A percentile compares a stretch with the other conserved stretches of the same genome.
phyloP scores from a whole-genome alignment of 2,888 invertebrate genomes.

The Athalia circularis region DNA sequence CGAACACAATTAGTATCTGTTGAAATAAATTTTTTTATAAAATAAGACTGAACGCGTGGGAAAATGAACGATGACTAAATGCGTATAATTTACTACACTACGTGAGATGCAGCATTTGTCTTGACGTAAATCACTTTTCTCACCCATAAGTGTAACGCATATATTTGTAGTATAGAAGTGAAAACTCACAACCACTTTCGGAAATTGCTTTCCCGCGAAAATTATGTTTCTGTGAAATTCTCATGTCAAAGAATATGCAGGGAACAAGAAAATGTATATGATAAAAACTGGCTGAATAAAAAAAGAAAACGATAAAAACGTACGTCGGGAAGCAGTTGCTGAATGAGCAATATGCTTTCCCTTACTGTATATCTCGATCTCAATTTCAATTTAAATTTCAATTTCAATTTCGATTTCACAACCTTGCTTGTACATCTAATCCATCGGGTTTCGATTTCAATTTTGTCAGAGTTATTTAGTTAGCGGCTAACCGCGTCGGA shows the following conservation, averaged over 20 bases:
- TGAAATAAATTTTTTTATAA: background rate
- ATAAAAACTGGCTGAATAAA: background rate
- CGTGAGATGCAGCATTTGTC: no score
- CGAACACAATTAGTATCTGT: background rate
- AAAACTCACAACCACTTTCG: slow-evolving; percentile 26
- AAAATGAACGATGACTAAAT: no score
- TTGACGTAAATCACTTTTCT: background rate
- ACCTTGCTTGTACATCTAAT: background rate
- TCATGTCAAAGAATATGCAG: background rate
- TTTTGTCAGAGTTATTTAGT: background rate
- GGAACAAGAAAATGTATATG: background rate
- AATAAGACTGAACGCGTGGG: background rate
- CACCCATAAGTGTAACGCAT: background rate
- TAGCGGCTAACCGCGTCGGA: background rate
- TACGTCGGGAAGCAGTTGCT: background rate
- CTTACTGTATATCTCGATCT: background rate
- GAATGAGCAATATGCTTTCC: no score
- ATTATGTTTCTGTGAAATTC: slow-evolving; percentile 11
- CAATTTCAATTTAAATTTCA: slow-evolving; percentile 17
- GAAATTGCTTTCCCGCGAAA: slow-evolving; percentile 28
- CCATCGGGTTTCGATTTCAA: background rate
- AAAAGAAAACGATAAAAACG: background rate
- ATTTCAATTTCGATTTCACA: slow-evolving; percentile 27
- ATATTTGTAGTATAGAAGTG: background rate
- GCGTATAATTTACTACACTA: no score